Evolutionary conservation across 2,888 invertebrate species (phyloP), one percentile per base, ranked within the genome.

Genomic region (Drosophila suboccidentalis): DNA sequence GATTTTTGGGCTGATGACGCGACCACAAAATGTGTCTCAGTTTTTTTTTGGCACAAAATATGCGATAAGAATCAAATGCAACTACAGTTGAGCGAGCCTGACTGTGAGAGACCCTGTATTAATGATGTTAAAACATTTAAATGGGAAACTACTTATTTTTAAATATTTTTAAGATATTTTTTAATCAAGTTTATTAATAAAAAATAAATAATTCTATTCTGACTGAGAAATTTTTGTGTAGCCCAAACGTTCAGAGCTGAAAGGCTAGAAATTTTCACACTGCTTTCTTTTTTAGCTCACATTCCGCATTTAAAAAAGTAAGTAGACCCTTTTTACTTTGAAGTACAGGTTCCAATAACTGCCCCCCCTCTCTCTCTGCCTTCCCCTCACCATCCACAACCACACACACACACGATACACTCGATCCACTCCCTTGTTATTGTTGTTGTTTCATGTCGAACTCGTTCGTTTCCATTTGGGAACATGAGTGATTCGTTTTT

Each of bases 401-500:
- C 19, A 15, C 4, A 6, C 17, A 15, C 4, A 6, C 17, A 22
- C 49, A 29, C 9, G 2, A 17, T 4, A 34, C 19, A 26, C n/a
- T 22, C 39, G 53, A 39, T 53, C 53, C 53, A 53, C 53, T 38
- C 38, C 36, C 53, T 36, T 6, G 38, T 6, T 38, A n/a, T 8
- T 38, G 8, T 38, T 54, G 32, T 50, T 49, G 29, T 47, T 54
- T 38, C 38, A 38, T 38, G 46, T 44, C 34, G 60, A 70, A 70
- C 61, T 73, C 61, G 70, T 67, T 65, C 71, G 49, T 65, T 71
- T 67, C 55, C 65, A 61, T 76, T 65, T 50, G 64, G 71, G 61
- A 87, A 89, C 86, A 86, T 84, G 89, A 86, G 66, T 86, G 84
- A 86, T 86, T 89, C 78, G 87, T 86, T 86, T 86, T 87, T 86